Percentiles rank a stretch among this genome's conserved stretches.
Conservation (phyloP, 2,888 invertebrate genomes). For the Athrips mouffetella region DNA sequence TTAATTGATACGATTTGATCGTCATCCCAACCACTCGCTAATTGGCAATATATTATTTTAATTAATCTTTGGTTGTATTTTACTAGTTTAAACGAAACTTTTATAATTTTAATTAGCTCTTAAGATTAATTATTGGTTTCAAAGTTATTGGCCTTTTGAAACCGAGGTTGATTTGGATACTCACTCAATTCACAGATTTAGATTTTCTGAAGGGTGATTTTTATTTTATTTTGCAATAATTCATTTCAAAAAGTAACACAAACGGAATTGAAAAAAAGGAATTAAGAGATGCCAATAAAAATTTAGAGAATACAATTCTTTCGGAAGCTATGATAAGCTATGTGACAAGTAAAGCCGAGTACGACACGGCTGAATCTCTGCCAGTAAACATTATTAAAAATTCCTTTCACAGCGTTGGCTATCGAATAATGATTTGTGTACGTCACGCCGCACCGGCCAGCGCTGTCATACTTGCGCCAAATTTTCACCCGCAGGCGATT, state of each 20-base stretch:
- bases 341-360: conserved; percentile 47
- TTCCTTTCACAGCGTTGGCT: conserved; percentile 67
- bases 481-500: conserved; percentile 56
- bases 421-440: conserved; percentile 71
- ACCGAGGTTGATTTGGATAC: conserved; percentile 4
- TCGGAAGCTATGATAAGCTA: conserved; percentile 36
- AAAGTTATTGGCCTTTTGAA: conserved; percentile 16
- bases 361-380: conserved; percentile 52
- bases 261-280: conserved; percentile 49
- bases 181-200: no score
- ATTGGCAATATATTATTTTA: conserved; percentile 17
- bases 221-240: no score
- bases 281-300: conserved; percentile 43
- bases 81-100: conserved; percentile 56
- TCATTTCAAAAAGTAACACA: no score
- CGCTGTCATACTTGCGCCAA: conserved; percentile 73
- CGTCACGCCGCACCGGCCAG: conserved; percentile 54
- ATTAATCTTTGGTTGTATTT: conserved; percentile 25
- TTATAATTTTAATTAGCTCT: conserved; percentile 29
- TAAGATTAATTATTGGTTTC: conserved; percentile 26
- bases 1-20: conserved; percentile 73
- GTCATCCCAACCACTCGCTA: conserved; percentile 55
- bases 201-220: no score
- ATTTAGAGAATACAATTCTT: conserved; percentile 36
- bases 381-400: conserved; percentile 69